Evolutionary conservation across 2,113 vertebrate species (phyloP).

Genomic region (Stigmatopora argus): DNA sequence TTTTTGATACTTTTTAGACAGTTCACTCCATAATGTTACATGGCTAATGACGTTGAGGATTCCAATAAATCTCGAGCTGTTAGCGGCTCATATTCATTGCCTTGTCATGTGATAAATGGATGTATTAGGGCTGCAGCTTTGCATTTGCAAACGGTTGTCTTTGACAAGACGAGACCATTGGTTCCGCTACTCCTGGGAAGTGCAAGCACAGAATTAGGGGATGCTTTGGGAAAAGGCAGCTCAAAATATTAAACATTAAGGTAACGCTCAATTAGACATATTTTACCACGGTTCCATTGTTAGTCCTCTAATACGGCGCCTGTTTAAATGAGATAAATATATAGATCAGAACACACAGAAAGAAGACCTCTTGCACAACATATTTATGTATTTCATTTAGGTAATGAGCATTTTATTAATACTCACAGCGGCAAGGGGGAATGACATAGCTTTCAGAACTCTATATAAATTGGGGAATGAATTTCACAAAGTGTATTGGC

Average conservation of each 20-base stretch:
- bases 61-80: conserved; percentile 17
- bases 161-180: conserved; percentile 36
- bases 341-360: background rate
- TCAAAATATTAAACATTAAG: conserved; percentile 34
- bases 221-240: conserved; percentile 9
- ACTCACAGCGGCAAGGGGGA: background rate
- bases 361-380: background rate
- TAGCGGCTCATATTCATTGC: conserved; percentile 17
- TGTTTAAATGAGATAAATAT: conserved; percentile 4
- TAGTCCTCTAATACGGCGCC: conserved; percentile 15
- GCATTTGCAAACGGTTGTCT: conserved; percentile 21
- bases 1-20: conserved; percentile 9
- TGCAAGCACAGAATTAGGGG: conserved; percentile 24
- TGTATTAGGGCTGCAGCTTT: conserved; percentile 31
- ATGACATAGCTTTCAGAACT: background rate
- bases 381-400: background rate
- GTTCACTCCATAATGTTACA: conserved; percentile 11
- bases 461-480: background rate
- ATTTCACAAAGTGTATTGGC: background rate
- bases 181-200: conserved; percentile 27
- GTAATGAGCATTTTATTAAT: background rate
- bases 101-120: conserved; percentile 35
- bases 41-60: conserved; percentile 27
- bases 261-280: conserved; percentile 29
- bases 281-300: conserved; percentile 12